phyloP scores from a whole-genome alignment of 2,888 invertebrate species.

The Chromoteleia sp. region DNA sequence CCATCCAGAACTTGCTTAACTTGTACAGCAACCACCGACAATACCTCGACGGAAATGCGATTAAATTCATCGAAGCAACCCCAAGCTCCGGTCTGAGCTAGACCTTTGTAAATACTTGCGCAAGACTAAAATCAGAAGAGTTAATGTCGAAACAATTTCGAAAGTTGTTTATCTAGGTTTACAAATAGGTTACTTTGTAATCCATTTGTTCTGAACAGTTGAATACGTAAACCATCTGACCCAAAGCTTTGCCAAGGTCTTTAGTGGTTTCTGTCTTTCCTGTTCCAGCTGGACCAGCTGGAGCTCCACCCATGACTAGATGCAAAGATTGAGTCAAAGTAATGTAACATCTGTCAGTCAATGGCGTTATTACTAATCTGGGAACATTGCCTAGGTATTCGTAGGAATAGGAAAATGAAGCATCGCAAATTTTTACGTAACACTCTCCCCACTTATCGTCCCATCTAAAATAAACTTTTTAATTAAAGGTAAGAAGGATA shows the following conservation, averaged over 20 bases:
- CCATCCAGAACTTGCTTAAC: conserved; percentile 95
- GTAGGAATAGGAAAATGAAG: conserved; percentile 95
- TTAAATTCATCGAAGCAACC: conserved; percentile 99
- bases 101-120: conserved; percentile 98
- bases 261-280: conserved; percentile 99
- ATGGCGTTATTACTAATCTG: conserved; percentile 96
- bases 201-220: conserved; percentile 99
- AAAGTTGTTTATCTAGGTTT: too few relatives aligned
- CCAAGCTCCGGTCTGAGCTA: conserved; percentile 99
- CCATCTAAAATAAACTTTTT: conserved; percentile 90
- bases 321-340: conserved; percentile 96
- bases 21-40: conserved; percentile 98
- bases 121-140: too few relatives aligned
- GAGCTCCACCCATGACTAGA: conserved; percentile 98
- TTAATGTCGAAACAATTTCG: too few relatives aligned
- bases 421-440: conserved; percentile 97
- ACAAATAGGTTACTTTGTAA: too few relatives aligned
- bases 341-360: conserved; percentile 98
- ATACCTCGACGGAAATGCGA: conserved; percentile 97
- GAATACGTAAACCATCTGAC: conserved; percentile 99
- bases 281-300: conserved; percentile 97
- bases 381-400: conserved; percentile 98
- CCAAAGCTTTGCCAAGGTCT: conserved; percentile 96
- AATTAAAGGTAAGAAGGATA: too few relatives aligned
- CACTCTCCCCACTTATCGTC: conserved; percentile 92